Base-by-base conservation (phyloP, 2,797 vertebrate species). In the Malurus leucopterus region DNA sequence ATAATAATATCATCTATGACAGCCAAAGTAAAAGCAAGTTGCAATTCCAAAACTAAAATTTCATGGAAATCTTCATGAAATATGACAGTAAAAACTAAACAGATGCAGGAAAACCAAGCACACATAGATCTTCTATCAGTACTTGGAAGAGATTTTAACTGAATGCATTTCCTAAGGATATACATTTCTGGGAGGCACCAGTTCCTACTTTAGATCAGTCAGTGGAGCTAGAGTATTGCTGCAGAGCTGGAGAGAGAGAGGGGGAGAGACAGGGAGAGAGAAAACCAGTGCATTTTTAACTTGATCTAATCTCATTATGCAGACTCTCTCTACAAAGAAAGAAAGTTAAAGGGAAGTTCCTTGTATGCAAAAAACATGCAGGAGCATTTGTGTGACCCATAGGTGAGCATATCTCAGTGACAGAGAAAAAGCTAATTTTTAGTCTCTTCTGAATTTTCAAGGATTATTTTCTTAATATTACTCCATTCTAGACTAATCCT, bases 131-230 rank as follows among this genome's bases (percentile, higher is more conserved):
- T 80, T 73, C 3, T 24, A 15, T 70, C 46, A 36, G 32, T 50
- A 88, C 17, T 86, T 83, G 63, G 38, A 59, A 81, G 76, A 47
- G 63, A 83, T 85, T 83, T 90, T 59, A 79, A 16, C 70, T 68
- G 53, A 80, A 68, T n/a, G 38, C 26, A 36, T 88, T 83, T 92
- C 74, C 29, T 74, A 93, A 77, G 36, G 65, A 93, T 90, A 18
- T 27, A 40, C 61, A 55, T 94, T 96, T 88, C 44, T 77, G 81
- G 65, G 65, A 95, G 76, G 78, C 80, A 82, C 84, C 80, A 95
- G 81, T 95, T 96, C 93, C 92, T 94, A 58, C 54, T 92, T 96
- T 93, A 93, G 80, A 93, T 96, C 93, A 96, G 84, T 91, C 92
- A 94, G 72, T 94, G 85, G 88, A 96, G 93, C 91, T 95, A 95